These are phyloP conservation scores for Eupithecia dodoneata DNA, from an alignment of 2,888 invertebrate species.

Conservation along the genomic window DNA sequence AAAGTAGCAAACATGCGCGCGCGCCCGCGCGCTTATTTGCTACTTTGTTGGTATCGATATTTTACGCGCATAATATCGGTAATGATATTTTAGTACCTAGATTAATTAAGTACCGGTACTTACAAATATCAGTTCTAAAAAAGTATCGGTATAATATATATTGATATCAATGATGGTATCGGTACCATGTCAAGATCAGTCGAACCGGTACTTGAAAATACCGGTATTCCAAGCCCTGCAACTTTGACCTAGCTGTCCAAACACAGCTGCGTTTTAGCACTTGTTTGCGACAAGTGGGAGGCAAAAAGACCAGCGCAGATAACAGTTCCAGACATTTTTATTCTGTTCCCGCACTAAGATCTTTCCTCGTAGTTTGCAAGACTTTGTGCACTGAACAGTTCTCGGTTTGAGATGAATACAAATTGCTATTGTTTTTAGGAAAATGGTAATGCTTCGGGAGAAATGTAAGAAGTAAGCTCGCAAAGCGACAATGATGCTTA, in stretches of 20 bases:
- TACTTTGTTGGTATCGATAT: no score
- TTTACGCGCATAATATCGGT: no score
- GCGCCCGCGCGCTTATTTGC: no score
- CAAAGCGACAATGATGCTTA: neutral
- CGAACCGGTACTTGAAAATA: no score
- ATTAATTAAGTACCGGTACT: no score
- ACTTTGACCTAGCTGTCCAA: constrained; percentile 15
- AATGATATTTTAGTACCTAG: no score
- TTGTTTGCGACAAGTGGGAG: constrained; percentile 45
- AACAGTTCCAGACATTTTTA: constrained; percentile 35
- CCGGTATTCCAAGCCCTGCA: neutral
- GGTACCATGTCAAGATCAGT: no score
- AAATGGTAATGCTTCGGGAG: neutral
- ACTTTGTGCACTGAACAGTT: constrained; percentile 37
- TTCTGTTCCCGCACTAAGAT: constrained; percentile 31
- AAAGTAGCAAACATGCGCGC: no score
- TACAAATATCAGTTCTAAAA: no score
- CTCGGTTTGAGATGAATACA: constrained; percentile 35
- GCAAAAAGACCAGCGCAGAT: constrained; percentile 39
- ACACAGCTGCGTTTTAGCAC: constrained; percentile 29
- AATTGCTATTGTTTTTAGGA: constrained; percentile 25
- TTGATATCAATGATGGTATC: no score
- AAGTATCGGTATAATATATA: no score
- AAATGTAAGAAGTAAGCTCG: neutral
- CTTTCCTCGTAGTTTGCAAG: constrained; percentile 25